phyloP scores from a whole-genome alignment of 2,113 vertebrate genomes.

The Alligator mississippiensis region DNA sequence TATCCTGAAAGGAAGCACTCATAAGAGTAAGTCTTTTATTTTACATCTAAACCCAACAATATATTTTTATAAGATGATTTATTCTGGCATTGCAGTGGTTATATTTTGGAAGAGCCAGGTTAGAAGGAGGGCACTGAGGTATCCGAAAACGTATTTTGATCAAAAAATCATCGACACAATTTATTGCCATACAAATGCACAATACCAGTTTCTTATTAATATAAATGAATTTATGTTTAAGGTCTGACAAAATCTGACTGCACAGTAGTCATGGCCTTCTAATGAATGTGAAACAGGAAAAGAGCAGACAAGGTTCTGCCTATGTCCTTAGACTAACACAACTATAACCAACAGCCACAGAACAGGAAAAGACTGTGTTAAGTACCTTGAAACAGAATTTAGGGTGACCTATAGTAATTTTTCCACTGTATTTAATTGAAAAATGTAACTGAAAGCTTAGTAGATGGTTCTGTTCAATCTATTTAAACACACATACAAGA shows the following conservation, averaged over 20 bases:
- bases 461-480: background rate
- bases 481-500: background rate
- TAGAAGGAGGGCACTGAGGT: background rate
- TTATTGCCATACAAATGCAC: background rate
- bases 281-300: background rate
- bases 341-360: rapidly evolving
- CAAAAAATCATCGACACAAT: background rate
- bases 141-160: background rate
- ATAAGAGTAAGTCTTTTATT: background rate
- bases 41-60: background rate
- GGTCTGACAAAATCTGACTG: background rate
- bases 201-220: background rate
- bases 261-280: background rate
- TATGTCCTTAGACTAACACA: rapidly evolving
- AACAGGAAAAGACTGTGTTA: too few species aligned
- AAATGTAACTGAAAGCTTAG: background rate
- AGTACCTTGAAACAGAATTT: background rate
- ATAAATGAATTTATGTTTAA: background rate
- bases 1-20: constrained; percentile 5
- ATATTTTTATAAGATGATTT: constrained; percentile 4
- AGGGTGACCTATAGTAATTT: background rate
- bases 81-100: background rate
- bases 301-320: too few species aligned
- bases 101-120: background rate
- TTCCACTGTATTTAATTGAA: background rate